Evolutionary conservation across 2,797 vertebrate species (phyloP).

Genomic region (Darevskia mixta): DNA sequence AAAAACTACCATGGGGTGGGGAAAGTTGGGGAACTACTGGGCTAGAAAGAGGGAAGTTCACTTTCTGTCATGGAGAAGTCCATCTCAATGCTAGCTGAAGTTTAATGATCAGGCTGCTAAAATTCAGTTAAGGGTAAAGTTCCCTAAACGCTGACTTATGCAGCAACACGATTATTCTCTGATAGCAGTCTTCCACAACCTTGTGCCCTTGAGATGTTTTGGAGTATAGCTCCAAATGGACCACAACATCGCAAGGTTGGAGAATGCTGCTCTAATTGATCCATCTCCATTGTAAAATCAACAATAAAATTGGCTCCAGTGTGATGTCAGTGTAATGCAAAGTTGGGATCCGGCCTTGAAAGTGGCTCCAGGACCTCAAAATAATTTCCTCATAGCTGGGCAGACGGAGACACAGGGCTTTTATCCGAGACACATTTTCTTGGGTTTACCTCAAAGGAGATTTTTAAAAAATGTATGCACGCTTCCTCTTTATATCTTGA

Average conservation of each 20-base stretch:
- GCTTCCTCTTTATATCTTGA: constrained; percentile 15
- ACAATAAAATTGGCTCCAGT: background rate
- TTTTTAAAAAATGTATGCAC: background rate
- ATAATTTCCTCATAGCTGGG: background rate
- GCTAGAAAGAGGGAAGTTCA: background rate
- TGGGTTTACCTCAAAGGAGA: constrained; percentile 9
- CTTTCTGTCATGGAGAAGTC: background rate
- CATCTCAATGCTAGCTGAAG: background rate
- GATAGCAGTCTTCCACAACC: no score
- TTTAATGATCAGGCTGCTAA: background rate
- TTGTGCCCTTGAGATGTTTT: no score
- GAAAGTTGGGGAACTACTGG: no score
- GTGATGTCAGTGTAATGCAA: background rate
- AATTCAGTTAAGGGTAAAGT: background rate
- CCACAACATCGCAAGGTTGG: no score
- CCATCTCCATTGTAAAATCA: background rate
- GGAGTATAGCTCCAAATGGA: no score
- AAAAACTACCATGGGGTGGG: no score
- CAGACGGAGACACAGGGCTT: background rate
- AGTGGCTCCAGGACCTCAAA: background rate
- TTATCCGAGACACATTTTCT: background rate
- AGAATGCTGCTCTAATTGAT: no score
- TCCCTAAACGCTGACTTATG: background rate
- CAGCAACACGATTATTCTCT: background rate
- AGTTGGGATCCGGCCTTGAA: background rate